These are phyloP conservation scores for Lacanobia wlatinum DNA, from an alignment of 2,888 invertebrate genomes.

Conservation along the genomic window DNA sequence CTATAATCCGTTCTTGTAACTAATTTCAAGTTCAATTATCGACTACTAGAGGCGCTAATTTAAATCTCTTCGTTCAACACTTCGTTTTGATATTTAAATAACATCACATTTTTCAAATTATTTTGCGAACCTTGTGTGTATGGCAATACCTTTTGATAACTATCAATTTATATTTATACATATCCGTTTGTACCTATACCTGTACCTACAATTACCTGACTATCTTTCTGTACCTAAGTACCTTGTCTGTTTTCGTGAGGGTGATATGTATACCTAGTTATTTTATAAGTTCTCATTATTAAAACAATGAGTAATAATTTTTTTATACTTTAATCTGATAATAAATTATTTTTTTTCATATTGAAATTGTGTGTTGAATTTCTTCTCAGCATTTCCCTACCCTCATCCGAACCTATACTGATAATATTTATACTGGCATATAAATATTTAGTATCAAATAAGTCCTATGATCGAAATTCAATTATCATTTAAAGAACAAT, in stretches of 20 bases:
- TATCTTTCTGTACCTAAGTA: slow-evolving; percentile 53
- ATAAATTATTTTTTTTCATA: slow-evolving; percentile 79
- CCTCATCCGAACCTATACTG: too few species aligned
- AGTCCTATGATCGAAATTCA: too few species aligned
- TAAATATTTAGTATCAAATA: too few species aligned
- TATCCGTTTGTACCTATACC: slow-evolving; percentile 47
- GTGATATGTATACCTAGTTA: slow-evolving; percentile 67
- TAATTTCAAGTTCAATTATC: background rate
- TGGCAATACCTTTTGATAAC: slow-evolving; percentile 22
- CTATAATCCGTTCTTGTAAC: background rate
- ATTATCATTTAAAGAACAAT: too few species aligned
- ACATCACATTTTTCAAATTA: slow-evolving; percentile 12
- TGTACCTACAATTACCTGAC: slow-evolving; percentile 54
- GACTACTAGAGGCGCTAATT: slow-evolving; percentile 16
- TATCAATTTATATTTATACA: slow-evolving; percentile 43
- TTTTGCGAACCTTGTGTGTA: slow-evolving; percentile 17
- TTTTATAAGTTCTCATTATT: slow-evolving; percentile 71
- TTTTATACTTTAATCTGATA: slow-evolving; percentile 76
- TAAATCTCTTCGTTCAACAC: background rate
- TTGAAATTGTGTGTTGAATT: slow-evolving; percentile 65
- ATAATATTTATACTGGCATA: too few species aligned
- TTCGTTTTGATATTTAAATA: slow-evolving; percentile 8
- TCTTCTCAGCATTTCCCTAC: background rate
- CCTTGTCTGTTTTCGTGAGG: slow-evolving; percentile 61
- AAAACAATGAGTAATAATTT: slow-evolving; percentile 63